Evolutionary conservation across 2,888 invertebrate species (phyloP), one percentile per base, ranked within the genome.

Genomic region (Psylliodes chrysocephalus): DNA sequence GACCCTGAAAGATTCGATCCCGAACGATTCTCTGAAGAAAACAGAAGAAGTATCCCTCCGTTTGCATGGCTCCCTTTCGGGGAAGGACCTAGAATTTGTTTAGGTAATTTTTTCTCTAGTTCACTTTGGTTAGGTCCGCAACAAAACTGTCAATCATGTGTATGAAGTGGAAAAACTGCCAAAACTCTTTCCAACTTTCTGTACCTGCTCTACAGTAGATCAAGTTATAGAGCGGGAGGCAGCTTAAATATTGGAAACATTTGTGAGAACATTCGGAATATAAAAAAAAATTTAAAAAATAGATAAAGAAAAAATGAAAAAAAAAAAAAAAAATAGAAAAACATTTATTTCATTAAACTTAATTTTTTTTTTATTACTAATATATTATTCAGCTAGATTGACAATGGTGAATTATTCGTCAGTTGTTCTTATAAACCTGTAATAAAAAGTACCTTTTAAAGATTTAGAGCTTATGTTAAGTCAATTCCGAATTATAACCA

Each of bases 41-140:
- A 73, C 35, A 72, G 67, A 51, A 51, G 33, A 6, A 69, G 55
- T 17, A 61, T 62, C 35, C 67, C 59, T 15, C 67, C 64, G 8
- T 72, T 64, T 22, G 57, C 69, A 6, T 79, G 70, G 49, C 53
- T 80, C 57, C 79, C 81, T 0, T 81, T 81, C 66, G 81, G 80
- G 8, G 78, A 77, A 59, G 81, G 81, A 6, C 81, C 81, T 1
- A 74, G 79, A 55, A 74, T 73, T 33, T 82, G 82, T 66, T 78
- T 81, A 47, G 81, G 80, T 79, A 71, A 63, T 56, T 38, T 35
- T 35, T 35, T 2, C 35, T 7, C n/a, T n/a, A 5, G 35, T n/a
- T 2, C 12, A 35, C 5, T 35, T n/a, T n/a, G n/a, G 28, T 28
- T 28, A 28, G 8, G 4, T n/a, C n/a, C n/a, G n/a, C n/a, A n/a